Base-by-base conservation (phyloP, 2,888 invertebrate species). In the Clistopyga incitator region DNA sequence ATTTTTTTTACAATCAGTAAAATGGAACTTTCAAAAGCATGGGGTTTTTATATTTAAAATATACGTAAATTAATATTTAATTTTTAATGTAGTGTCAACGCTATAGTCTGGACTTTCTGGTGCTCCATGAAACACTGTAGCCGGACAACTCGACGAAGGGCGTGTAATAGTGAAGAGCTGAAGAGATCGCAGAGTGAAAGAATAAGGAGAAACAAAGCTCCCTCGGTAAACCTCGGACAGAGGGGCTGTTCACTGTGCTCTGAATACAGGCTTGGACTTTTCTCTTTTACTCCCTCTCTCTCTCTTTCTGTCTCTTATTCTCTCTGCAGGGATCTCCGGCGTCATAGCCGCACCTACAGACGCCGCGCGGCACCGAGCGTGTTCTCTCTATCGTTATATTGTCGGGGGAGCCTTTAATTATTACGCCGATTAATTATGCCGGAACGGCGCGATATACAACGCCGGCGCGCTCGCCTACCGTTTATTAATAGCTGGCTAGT, bases 361-460 rank as follows among this genome's bases (percentile, higher is more conserved):
- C 72, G 71, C 80, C 77, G 65, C 72, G 68, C 38, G 38, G 38
- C 38, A 38, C 47, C 50, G 50, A 13, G 42, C 59, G 61, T 42
- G 75, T 68, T 68, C 54, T 68, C 54, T 68, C 68, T 42, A 64
- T 78, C 82, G 74, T 78, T 79, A 75, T 78, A 82, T 78, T 71
- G 82, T 82, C 82, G 71, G 67, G 65, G 71, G 82, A 70, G 81
- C 78, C 81, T 84, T 82, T 81, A 84, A 85, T 85, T 85, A 85
- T 82, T 76, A 59, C 65, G 76, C 78, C 84, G 85, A 78, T 85
- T 85, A 84, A 85, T 85, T 84, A 81, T 84, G 71, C 84, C 71
- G 80, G 77, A 84, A 84, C 78, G 84, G 78, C 68, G 84, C 77
- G 84, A 84, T 81, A 74, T 50, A 78, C 61, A 78, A 82, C 77